These are phyloP conservation scores for Eutrigla gurnardus DNA, from an alignment of 2,797 vertebrate species.

Conservation along the genomic window DNA sequence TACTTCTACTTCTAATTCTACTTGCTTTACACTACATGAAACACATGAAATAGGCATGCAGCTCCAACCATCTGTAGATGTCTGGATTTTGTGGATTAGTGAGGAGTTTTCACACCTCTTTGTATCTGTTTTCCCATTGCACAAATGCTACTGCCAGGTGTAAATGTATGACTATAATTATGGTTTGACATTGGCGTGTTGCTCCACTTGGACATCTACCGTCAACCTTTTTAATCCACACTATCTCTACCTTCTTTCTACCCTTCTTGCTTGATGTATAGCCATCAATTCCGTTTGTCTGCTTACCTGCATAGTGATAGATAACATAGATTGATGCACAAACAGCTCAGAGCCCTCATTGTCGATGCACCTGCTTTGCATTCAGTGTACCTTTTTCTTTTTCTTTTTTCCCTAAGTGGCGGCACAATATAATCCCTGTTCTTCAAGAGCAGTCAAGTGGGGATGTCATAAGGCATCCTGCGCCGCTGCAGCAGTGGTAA, in stretches of 20 bases:
- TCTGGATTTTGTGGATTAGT: too few relatives aligned
- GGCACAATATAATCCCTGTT: slow-evolving; percentile 41
- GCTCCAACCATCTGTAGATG: too few relatives aligned
- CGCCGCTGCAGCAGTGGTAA: slow-evolving; percentile 9
- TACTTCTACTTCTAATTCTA: too few relatives aligned
- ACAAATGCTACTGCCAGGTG: neutral
- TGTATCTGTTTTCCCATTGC: neutral
- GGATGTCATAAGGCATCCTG: slow-evolving; percentile 42
- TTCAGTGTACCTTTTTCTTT: slow-evolving; percentile 2
- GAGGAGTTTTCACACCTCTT: neutral
- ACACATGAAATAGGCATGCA: too few relatives aligned
- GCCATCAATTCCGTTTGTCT: neutral
- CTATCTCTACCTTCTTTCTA: neutral
- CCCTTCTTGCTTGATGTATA: neutral
- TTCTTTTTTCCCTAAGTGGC: slow-evolving; percentile 16
- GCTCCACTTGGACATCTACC: neutral
- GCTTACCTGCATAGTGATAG: neutral
- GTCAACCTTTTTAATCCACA: neutral
- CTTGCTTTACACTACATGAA: too few relatives aligned
- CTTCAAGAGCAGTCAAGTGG: slow-evolving; percentile 48
- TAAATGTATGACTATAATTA: neutral
- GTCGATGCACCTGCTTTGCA: slow-evolving; percentile 35
- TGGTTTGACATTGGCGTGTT: neutral
- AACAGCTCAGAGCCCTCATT: slow-evolving; percentile 29
- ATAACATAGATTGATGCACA: slow-evolving; percentile 17